phyloP scores from a whole-genome alignment of 2,888 invertebrate species.

The Lepeophtheirus nordmannii region DNA sequence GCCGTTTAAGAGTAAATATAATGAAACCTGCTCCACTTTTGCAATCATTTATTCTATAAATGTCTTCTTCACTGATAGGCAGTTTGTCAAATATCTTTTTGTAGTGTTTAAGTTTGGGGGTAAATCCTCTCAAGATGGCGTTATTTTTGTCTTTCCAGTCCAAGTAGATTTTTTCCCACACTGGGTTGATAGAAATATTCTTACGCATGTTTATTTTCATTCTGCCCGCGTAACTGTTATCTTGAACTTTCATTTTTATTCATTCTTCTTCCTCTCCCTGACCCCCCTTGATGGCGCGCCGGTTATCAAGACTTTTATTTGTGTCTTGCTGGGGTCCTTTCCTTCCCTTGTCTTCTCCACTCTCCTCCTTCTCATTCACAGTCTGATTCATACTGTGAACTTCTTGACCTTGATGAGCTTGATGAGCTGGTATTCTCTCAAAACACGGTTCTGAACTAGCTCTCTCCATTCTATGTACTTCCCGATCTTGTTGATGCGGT shows the following conservation, averaged over 20 bases:
- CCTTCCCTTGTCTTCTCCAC: too few relatives aligned
- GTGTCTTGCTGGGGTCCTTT: too few relatives aligned
- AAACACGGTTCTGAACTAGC: too few relatives aligned
- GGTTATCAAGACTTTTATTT: too few relatives aligned
- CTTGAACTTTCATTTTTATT: constrained; percentile 1
- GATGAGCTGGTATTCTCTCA: too few relatives aligned
- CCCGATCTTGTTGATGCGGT: too few relatives aligned
- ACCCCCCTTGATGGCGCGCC: too few relatives aligned
- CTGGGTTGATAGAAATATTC: not conserved
- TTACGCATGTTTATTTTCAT: not conserved
- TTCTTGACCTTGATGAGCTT: too few relatives aligned
- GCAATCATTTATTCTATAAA: not conserved
- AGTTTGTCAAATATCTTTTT: not conserved
- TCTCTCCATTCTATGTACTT: too few relatives aligned
- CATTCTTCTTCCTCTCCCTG: not conserved
- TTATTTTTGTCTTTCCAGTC: constrained; percentile 1
- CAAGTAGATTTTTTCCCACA: not conserved
- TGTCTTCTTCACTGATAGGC: not conserved
- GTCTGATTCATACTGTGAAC: too few relatives aligned
- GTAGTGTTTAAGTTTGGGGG: not conserved
- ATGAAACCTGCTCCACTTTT: not conserved
- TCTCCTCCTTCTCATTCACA: too few relatives aligned
- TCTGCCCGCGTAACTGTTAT: not conserved
- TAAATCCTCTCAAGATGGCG: not conserved
- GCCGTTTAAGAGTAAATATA: not conserved